phyloP scores from a whole-genome alignment of 2,888 invertebrate species.

The Tetropium fuscum region DNA sequence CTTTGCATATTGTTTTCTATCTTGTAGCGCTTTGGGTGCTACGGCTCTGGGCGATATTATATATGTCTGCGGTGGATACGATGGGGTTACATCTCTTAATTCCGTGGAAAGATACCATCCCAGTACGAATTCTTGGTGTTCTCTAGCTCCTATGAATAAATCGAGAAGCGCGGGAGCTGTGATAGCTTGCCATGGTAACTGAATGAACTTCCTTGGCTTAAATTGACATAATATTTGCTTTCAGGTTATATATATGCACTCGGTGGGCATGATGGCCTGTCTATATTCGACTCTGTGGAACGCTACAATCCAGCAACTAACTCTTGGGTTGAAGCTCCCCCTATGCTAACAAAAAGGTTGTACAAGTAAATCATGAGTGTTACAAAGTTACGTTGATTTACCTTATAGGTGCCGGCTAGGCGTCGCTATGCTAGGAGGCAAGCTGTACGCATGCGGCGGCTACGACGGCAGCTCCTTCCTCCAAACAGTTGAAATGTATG shows the following conservation, averaged over 20 bases:
- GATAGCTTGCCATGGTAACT: constrained; percentile 62
- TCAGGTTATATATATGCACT: constrained; percentile 83
- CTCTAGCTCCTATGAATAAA: constrained; percentile 79
- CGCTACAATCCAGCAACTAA: constrained; percentile 81
- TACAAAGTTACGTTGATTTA: no score
- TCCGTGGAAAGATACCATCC: constrained; percentile 87
- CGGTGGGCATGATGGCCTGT: constrained; percentile 90
- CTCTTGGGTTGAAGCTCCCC: constrained; percentile 79
- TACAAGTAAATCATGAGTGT: no score
- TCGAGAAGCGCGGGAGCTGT: constrained; percentile 67
- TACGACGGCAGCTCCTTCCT: constrained; percentile 89
- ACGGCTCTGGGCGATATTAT: constrained; percentile 83
- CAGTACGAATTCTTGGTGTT: constrained; percentile 78
- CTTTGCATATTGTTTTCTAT: no score
- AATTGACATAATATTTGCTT: constrained; percentile 49
- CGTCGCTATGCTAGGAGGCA: constrained; percentile 83
- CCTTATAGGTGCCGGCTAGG: constrained; percentile 86
- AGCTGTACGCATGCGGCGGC: constrained; percentile 86
- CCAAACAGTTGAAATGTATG: constrained; percentile 84
- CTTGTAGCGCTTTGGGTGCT: constrained; percentile 80
- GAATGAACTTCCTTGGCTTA: neutral
- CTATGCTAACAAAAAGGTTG: constrained; percentile 81
- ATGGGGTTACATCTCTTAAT: constrained; percentile 85
- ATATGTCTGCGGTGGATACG: constrained; percentile 88
- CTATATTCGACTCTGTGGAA: constrained; percentile 89